Percentiles rank a stretch among this genome's conserved stretches.
These are phyloP conservation scores for Cavia porcellus DNA, from an alignment of 2,113 vertebrate genomes.

Conservation along the genomic window DNA sequence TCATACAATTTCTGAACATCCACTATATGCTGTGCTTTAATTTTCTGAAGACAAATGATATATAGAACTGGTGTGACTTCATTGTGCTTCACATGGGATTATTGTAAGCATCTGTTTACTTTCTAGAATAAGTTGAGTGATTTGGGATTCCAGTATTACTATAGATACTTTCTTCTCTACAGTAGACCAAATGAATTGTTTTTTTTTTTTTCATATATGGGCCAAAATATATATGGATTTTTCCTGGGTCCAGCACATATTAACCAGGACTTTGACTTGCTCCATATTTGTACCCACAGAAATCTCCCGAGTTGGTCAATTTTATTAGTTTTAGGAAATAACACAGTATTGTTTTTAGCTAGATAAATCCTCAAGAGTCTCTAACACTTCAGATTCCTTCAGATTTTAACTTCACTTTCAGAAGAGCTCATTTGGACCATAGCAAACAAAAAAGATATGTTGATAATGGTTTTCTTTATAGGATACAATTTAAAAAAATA, in stretches of 20 bases:
- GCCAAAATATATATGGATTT: background rate
- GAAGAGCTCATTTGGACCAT: background rate
- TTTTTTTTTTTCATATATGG: background rate
- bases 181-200: background rate
- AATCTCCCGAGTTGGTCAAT: background rate
- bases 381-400: background rate
- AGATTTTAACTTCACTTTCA: constrained; percentile 6
- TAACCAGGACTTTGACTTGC: background rate
- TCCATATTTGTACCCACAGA: background rate
- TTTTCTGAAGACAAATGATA: background rate
- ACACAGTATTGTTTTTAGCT: background rate
- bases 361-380: background rate
- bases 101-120: background rate
- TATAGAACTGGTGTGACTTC: background rate
- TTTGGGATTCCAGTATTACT: background rate
- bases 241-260: background rate
- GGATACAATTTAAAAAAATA: background rate
- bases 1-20: background rate
- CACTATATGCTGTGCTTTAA: background rate
- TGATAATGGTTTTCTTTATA: background rate
- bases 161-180: background rate
- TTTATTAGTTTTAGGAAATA: constrained; percentile 15
- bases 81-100: background rate
- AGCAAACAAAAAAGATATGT: background rate
- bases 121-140: background rate